phyloP scores from a whole-genome alignment of 2,113 vertebrate genomes.

The Marcusenius ussheri region DNA sequence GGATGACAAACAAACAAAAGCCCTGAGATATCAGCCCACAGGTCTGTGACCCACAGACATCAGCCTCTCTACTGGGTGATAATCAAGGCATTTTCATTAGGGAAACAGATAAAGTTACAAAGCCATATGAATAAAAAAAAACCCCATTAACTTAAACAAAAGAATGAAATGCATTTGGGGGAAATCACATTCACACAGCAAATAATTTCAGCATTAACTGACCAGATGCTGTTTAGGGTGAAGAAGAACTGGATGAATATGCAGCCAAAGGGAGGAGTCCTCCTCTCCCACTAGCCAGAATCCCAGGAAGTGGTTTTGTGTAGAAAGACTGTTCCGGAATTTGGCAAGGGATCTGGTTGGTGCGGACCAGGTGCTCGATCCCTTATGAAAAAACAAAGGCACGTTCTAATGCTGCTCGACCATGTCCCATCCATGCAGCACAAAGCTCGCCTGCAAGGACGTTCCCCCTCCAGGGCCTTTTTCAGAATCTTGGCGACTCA shows the following conservation, averaged over 20 bases:
- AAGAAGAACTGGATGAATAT: constrained; percentile 96
- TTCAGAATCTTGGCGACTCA: constrained; percentile 49
- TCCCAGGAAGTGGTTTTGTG: constrained; percentile 82
- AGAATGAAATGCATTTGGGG: background rate
- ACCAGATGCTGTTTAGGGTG: constrained; percentile 95
- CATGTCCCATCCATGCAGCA: background rate
- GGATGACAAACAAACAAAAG: background rate
- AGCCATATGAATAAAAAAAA: background rate
- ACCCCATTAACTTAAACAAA: background rate
- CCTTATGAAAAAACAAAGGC: constrained; percentile 54
- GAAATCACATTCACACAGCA: background rate
- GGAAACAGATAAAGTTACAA: background rate
- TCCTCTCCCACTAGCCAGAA: constrained; percentile 80
- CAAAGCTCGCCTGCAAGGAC: background rate
- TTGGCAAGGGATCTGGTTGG: constrained; percentile 91
- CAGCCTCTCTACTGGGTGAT: background rate
- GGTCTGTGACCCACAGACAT: background rate
- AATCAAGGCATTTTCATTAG: background rate
- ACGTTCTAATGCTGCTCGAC: background rate
- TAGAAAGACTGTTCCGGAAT: constrained; percentile 93
- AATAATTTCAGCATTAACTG: constrained; percentile 31
- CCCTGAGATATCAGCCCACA: background rate
- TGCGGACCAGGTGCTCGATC: constrained; percentile 87
- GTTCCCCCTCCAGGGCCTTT: background rate
- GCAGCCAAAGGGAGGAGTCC: constrained; percentile 88